Evolutionary conservation across 2,113 vertebrate genomes (phyloP).

Genomic region (Thunnus maccoyii): DNA sequence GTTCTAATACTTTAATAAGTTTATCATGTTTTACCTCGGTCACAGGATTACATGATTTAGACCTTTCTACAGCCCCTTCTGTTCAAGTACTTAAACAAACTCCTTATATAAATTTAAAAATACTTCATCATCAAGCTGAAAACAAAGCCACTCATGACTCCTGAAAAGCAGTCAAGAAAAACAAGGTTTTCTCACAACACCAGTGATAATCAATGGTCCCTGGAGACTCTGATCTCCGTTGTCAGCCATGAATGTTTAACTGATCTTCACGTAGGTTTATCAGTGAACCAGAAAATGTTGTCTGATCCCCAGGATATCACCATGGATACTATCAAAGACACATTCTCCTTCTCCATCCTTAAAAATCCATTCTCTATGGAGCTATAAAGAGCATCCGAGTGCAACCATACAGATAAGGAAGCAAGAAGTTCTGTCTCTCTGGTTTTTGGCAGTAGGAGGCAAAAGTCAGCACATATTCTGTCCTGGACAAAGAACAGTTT

Average conservation of each 20-base stretch:
- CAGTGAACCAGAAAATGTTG: constrained; percentile 16
- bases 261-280: not conserved
- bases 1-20: no score
- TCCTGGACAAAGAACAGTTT: not conserved
- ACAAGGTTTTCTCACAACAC: not conserved
- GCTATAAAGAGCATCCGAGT: constrained; percentile 12
- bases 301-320: constrained; percentile 25
- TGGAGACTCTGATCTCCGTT: not conserved
- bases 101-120: not conserved
- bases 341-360: constrained; percentile 11
- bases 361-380: constrained; percentile 30
- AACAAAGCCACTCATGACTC: not conserved
- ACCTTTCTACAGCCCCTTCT: not conserved
- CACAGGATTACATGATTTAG: not conserved
- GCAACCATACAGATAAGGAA: constrained; percentile 6
- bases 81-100: not conserved
- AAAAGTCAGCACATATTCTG: not conserved
- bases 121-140: not conserved
- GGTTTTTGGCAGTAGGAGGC: not conserved
- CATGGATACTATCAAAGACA: constrained; percentile 41
- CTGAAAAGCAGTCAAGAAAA: not conserved
- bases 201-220: not conserved
- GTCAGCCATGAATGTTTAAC: constrained; percentile 25
- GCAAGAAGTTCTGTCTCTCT: not conserved
- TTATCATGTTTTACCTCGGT: no score